These are phyloP conservation scores for Molossus alvarezi DNA, from an alignment of 2,797 vertebrate genomes.

Conservation along the genomic window DNA sequence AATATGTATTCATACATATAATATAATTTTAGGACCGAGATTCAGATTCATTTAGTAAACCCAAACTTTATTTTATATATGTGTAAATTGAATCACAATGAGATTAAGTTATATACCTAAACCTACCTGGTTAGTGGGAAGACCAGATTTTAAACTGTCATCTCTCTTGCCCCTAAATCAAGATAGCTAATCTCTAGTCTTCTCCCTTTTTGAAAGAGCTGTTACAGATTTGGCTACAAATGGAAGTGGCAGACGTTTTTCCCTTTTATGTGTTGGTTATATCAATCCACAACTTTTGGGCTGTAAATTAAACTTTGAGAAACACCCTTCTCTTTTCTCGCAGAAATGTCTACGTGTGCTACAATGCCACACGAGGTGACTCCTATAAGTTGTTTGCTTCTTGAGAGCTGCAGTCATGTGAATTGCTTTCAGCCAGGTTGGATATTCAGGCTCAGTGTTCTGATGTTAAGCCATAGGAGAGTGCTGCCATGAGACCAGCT, in stretches of 20 bases:
- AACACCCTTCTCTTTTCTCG: constrained; percentile 45
- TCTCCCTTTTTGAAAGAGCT: constrained; percentile 56
- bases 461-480: constrained; percentile 30
- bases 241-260: neutral
- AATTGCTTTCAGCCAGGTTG: neutral
- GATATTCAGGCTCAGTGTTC: neutral
- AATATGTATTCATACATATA: constrained; percentile 31
- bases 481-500: constrained; percentile 31
- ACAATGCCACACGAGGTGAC: neutral
- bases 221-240: constrained; percentile 32
- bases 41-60: constrained; percentile 60
- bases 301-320: constrained; percentile 61
- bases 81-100: constrained; percentile 39
- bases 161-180: neutral
- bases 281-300: constrained; percentile 6
- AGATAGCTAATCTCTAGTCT: neutral
- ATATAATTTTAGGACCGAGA: constrained; percentile 55
- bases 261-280: neutral
- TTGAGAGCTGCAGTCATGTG: constrained; percentile 27
- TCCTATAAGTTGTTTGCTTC: constrained; percentile 2
- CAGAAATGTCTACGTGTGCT: constrained; percentile 14
- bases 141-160: constrained; percentile 52
- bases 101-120: constrained; percentile 34
- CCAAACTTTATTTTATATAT: constrained; percentile 20
- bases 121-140: neutral